phyloP scores from a whole-genome alignment of 2,113 vertebrate genomes.

The Verasper variegatus region DNA sequence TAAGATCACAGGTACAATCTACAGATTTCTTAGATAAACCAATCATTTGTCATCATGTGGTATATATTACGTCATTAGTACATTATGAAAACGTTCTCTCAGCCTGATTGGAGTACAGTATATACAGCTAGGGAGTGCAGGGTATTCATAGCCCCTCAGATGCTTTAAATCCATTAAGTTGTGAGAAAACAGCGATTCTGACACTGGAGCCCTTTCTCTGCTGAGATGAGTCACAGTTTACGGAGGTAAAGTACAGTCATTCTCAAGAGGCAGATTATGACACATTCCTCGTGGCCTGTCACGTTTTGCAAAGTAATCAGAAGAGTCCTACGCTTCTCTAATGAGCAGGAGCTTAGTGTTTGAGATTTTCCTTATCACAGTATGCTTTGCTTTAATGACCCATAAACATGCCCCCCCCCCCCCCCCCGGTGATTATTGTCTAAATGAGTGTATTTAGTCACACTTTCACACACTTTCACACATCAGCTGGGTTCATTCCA shows the following conservation, averaged over 20 bases:
- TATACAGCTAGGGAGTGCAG: neutral
- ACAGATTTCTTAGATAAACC: too few relatives aligned
- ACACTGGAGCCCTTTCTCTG: neutral
- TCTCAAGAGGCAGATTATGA: conserved; percentile 49
- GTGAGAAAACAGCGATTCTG: neutral
- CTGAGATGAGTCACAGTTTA: neutral
- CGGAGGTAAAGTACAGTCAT: conserved; percentile 28
- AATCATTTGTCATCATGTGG: too few relatives aligned
- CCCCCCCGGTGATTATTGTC: conserved; percentile 53
- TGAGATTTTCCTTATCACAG: conserved; percentile 45
- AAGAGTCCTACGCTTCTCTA: conserved; percentile 41
- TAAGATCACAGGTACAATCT: too few relatives aligned
- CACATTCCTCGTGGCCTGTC: conserved; percentile 43
- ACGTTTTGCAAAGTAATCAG: conserved; percentile 55
- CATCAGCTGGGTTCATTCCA: conserved; percentile 48
- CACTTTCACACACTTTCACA: conserved; percentile 53
- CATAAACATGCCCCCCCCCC: conserved; percentile 45
- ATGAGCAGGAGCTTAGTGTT: conserved; percentile 53
- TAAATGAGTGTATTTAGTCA: conserved; percentile 65
- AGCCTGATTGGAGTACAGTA: too few relatives aligned
- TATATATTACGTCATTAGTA: too few relatives aligned
- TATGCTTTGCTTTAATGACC: conserved; percentile 59
- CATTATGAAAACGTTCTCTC: too few relatives aligned
- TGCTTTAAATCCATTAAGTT: neutral
- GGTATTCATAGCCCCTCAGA: neutral